Base-by-base conservation (phyloP, 2,113 vertebrate genomes). In the Syngnathus floridae region DNA sequence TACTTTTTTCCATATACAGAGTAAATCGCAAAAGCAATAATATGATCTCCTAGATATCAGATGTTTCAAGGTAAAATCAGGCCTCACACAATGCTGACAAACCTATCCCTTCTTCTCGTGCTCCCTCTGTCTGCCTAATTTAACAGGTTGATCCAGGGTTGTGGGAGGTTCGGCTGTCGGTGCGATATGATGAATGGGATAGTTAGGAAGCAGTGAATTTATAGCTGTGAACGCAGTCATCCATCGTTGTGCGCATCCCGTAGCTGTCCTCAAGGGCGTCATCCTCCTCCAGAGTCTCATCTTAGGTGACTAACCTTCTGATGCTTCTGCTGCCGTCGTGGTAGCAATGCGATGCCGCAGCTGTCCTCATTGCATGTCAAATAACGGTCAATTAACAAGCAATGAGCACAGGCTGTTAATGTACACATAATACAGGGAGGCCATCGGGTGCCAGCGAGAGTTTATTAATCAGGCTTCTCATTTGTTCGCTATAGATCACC, bases 101-200 rank as follows among this genome's bases (percentile, higher is more conserved):
- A 41, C 40, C 4, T 12, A 41, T 70, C 64, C 71, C 76, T 84
- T 31, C 35, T 55, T 55, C 26, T 35, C 13, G 13, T 35, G 52
- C 52, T 14, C 81, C 84, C 82, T 87, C 75, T 67, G 71, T 70
- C 59, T 64, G 77, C 79, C 62, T 77, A 80, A 84, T 87, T 87
- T 84, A 83, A 80, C 71, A 71, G 72, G 64, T 51, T 59, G 26
- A 69, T 64, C 31, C 69, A 74, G 78, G n/a, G 49, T 46, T 51
- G 55, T 68, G 70, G 71, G 64, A 77, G 76, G 69, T 73, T 63
- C 56, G 45, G 31, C 40, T 57, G 70, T 62, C 37, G 64, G 74
- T 31, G 36, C 61, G 78, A 75, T 82, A 79, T 90, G 89, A 90
- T 84, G 80, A 88, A 90, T 85, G 87, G 77, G 82, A 86, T 84